Conservation (phyloP, 2,113 vertebrate genomes). For the Ginglymostoma cirratum region DNA sequence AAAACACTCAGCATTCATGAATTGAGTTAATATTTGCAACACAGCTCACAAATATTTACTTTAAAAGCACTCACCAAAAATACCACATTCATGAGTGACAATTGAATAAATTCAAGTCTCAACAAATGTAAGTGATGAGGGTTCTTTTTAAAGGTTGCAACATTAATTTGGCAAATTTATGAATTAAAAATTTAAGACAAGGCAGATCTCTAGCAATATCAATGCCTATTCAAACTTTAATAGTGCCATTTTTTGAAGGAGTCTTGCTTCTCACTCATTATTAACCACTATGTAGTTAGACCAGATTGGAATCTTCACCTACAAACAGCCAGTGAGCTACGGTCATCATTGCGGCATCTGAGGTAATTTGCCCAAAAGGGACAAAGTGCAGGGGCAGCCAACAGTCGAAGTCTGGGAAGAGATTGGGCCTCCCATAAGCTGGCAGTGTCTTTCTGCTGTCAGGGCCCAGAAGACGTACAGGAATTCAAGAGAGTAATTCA, state of each 20-base stretch:
- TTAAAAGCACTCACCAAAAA: not conserved
- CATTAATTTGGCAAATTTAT: not conserved
- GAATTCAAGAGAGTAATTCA: not conserved
- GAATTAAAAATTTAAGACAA: not conserved
- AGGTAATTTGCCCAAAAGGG: not conserved
- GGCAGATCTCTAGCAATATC: not conserved
- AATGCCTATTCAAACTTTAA: not conserved
- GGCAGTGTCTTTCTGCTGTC: not conserved
- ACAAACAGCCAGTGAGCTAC: not conserved
- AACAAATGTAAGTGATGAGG: not conserved
- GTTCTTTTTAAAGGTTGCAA: not conserved
- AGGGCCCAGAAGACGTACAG: not conserved
- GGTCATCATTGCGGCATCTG: not conserved
- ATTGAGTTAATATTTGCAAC: not conserved
- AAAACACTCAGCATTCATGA: not conserved
- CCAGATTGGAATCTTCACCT: not conserved
- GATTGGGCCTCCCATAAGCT: not conserved
- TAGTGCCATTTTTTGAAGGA: not conserved
- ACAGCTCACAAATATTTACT: not conserved
- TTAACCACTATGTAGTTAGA: not conserved
- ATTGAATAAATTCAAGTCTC: not conserved
- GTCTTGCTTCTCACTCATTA: not conserved
- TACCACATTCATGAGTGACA: not conserved
- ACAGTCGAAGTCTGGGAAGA: not conserved
- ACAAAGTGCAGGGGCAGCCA: not conserved